Base-by-base conservation (phyloP, 2,888 invertebrate genomes). In the Bellardia bayeri region DNA sequence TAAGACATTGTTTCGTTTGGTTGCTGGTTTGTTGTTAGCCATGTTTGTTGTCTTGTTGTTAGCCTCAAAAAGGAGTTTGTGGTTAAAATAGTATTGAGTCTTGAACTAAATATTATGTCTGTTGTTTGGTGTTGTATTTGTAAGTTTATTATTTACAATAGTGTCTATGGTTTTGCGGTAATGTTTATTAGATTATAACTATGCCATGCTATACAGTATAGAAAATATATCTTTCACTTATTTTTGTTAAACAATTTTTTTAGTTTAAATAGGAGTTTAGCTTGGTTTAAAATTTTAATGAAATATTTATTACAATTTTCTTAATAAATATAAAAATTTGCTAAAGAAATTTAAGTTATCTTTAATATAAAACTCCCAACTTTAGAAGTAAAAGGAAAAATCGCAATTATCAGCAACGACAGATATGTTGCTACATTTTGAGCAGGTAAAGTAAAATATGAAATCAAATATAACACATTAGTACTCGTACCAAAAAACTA, bases 381-480 rank as follows among this genome's bases (percentile, higher is more conserved):
- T 45, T 45, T 45, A 13, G 11, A 11, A 45, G 13, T 45, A 13
- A 45, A 45, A 11, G 0, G 23, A 23, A 23, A 23, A 23, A 23
- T 23, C 23, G 23, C 23, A 23, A 23, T 23, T 23, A 23, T 23
- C 23, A 23, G 1, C 23, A 23, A 23, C 23, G 23, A 23, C 23
- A 23, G 23, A 23, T 23, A 23, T 45, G 5, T 37, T 45, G 2
- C 13, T 11, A 3, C 4, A 51, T 2, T 5, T n/a, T 0, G 7
- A n/a, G 11, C 30, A 30, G 30, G 30, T 58, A 11, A 33, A 58
- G 0, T 11, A 13, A 5, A 64, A 40, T 71, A 40, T 40, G 51
- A 66, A 81, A 74, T 72, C 51, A 82, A 66, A 64, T 37, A 74
- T 45, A 72, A 74, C 81, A 74, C 81, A 66, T 82, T 74, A 74